Evolutionary conservation across 2,113 vertebrate species (phyloP).

Genomic region (Hypanus sabinus): DNA sequence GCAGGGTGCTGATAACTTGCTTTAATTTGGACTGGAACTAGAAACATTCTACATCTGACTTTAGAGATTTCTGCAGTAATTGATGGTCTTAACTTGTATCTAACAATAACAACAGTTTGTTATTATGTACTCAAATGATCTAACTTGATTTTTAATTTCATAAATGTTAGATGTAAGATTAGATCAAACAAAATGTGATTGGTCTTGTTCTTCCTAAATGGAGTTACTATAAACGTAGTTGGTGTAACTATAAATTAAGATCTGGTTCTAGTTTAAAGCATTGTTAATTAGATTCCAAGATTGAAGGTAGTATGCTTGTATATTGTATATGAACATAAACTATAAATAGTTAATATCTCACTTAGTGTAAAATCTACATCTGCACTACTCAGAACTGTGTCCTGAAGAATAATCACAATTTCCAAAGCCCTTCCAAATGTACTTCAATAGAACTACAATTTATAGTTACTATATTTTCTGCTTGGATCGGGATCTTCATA

Average conservation of each 20-base stretch:
- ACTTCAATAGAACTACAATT: neutral
- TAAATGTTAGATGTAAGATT: neutral
- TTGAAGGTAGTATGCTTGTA: neutral
- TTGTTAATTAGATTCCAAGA: slow-evolving; percentile 29
- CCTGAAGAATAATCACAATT: slow-evolving; percentile 7
- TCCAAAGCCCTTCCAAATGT: neutral
- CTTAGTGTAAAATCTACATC: neutral
- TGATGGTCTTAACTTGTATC: no score
- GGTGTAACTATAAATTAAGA: neutral
- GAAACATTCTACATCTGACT: no score
- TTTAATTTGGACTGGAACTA: no score
- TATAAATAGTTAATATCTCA: slow-evolving; percentile 2
- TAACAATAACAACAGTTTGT: neutral
- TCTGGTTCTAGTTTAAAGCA: neutral
- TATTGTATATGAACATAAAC: slow-evolving; percentile 15
- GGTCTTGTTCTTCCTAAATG: neutral
- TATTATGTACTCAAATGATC: neutral
- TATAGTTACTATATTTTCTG: neutral
- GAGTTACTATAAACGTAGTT: neutral
- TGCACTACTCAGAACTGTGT: neutral
- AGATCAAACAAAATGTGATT: neutral
- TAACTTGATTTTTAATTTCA: neutral
- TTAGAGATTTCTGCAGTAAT: no score
- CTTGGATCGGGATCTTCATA: neutral
- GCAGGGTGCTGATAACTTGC: no score